Percentiles rank a stretch among this genome's conserved stretches.
Evolutionary conservation across 2,888 invertebrate species (phyloP).

Genomic region (Spicauda simplicius): DNA sequence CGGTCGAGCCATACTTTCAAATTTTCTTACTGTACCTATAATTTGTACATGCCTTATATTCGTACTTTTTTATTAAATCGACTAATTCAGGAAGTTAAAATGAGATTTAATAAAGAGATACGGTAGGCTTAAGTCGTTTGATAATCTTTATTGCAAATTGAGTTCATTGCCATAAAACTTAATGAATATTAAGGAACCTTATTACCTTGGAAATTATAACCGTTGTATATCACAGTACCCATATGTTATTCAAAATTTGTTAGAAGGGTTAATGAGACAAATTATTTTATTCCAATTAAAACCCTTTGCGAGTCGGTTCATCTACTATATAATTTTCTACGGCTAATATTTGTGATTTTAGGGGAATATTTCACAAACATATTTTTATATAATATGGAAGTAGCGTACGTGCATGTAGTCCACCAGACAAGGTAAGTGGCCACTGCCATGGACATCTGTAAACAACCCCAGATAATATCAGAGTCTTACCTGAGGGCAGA

Average conservation of each 20-base stretch:
- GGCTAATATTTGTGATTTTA: not conserved
- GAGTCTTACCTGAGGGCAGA: too few relatives aligned
- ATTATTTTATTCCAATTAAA: not conserved
- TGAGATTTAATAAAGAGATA: constrained; percentile 39
- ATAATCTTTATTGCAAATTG: constrained; percentile 48
- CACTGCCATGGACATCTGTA: too few relatives aligned
- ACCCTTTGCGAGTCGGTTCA: not conserved
- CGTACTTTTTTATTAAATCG: not conserved
- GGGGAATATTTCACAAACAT: too few relatives aligned
- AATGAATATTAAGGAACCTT: constrained; percentile 31
- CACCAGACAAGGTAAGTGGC: too few relatives aligned
- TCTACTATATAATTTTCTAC: not conserved
- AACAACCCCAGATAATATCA: too few relatives aligned
- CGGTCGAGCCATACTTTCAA: too few relatives aligned
- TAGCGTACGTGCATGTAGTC: too few relatives aligned
- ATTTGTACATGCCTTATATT: too few relatives aligned
- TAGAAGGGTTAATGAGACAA: not conserved
- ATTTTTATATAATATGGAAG: too few relatives aligned
- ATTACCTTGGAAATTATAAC: constrained; percentile 30
- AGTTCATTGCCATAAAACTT: constrained; percentile 38
- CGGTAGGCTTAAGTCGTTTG: constrained; percentile 39
- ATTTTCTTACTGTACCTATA: too few relatives aligned
- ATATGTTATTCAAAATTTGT: not conserved
- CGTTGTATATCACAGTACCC: not conserved
- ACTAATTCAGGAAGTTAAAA: constrained; percentile 8